Conservation (phyloP, 1,140 invertebrate genomes). For the Euglossa dilemma region DNA sequence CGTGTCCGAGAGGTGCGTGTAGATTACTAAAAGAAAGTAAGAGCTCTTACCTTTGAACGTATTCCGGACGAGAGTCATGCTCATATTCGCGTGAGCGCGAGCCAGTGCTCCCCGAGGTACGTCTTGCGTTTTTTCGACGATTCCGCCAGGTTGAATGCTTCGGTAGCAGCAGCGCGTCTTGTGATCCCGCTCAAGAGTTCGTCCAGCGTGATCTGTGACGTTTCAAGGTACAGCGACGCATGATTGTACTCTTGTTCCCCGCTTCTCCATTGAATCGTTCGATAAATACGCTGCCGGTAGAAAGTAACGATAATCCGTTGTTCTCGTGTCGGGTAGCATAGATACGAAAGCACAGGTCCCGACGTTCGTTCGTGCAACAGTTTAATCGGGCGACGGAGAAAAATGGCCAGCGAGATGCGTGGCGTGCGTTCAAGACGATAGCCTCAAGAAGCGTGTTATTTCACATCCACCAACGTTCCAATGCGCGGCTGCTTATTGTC, state of each 20-base stretch:
- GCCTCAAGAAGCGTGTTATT: not conserved
- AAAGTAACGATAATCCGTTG: constrained; percentile 10
- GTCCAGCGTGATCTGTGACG: constrained; percentile 62
- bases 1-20: no score
- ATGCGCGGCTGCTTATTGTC: not conserved
- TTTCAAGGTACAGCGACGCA: constrained; percentile 61
- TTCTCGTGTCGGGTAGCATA: constrained; percentile 5
- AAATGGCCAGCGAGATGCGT: not conserved
- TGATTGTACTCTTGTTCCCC: constrained; percentile 41
- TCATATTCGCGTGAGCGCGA: constrained; percentile 79
- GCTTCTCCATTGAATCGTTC: constrained; percentile 16
- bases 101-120: constrained; percentile 58
- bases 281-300: constrained; percentile 9
- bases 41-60: constrained; percentile 77
- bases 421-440: not conserved
- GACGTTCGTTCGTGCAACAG: not conserved
- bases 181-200: constrained; percentile 56
- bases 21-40: not conserved
- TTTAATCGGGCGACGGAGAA: not conserved
- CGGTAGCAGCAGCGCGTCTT: constrained; percentile 34
- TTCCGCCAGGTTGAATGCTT: constrained; percentile 56
- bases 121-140: constrained; percentile 61
- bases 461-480: constrained; percentile 21
- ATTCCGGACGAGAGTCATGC: constrained; percentile 81
- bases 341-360: constrained; percentile 1